phyloP scores from a whole-genome alignment of 2,888 invertebrate species.

The Drymonia ruficornis region DNA sequence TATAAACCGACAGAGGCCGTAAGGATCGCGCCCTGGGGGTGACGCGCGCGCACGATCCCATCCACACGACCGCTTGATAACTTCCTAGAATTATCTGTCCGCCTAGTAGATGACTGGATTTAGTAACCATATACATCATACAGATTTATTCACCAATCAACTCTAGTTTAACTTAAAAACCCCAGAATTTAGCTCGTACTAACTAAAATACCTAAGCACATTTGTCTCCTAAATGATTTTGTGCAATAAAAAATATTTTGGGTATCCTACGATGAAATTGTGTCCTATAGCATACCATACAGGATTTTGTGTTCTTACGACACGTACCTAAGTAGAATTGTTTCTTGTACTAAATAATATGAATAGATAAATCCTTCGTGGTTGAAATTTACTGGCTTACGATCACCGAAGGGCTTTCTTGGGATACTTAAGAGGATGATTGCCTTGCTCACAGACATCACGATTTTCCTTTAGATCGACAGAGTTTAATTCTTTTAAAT shows the following conservation, averaged over 20 bases:
- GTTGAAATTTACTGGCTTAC: constrained; percentile 1
- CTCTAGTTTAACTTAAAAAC: background rate
- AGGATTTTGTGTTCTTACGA: too few relatives aligned
- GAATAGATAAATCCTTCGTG: background rate
- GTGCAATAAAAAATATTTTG: too few relatives aligned
- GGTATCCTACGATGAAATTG: too few relatives aligned
- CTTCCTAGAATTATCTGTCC: constrained; percentile 51
- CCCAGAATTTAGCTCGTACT: too few relatives aligned
- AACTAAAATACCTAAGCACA: too few relatives aligned
- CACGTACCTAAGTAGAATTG: background rate
- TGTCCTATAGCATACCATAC: too few relatives aligned
- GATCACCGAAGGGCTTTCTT: constrained; percentile 26
- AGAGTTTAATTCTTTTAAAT: constrained; percentile 13
- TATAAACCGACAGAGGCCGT: background rate
- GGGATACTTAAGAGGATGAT: constrained; percentile 40
- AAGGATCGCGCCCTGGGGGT: constrained; percentile 54
- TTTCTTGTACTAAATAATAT: background rate
- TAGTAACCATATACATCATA: constrained; percentile 12
- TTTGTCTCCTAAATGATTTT: too few relatives aligned
- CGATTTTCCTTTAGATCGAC: constrained; percentile 34
- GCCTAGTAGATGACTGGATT: constrained; percentile 19
- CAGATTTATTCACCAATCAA: background rate
- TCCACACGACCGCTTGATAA: constrained; percentile 54
- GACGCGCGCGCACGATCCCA: constrained; percentile 57
- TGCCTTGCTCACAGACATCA: constrained; percentile 45